Evolutionary conservation across 2,888 invertebrate species (phyloP).

Genomic region (Apamea anceps): DNA sequence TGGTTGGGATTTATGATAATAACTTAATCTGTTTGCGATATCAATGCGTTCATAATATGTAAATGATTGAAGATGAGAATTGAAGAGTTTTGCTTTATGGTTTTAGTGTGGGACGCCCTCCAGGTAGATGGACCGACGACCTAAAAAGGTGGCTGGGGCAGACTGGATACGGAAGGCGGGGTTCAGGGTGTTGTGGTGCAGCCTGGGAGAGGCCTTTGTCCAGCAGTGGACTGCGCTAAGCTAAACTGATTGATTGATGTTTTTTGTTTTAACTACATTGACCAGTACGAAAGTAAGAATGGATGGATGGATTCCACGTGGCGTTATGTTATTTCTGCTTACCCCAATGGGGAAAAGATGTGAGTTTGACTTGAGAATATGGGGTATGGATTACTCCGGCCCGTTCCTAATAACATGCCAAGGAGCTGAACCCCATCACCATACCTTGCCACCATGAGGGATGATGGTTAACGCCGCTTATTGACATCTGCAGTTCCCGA

Average conservation of each 20-base stretch:
- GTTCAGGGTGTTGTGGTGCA: rapidly evolving
- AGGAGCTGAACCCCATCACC: background rate
- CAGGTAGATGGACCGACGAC: too few relatives aligned
- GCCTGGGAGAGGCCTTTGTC: background rate
- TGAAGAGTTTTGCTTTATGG: background rate
- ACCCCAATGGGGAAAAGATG: background rate
- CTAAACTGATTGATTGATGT: background rate
- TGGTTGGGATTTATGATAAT: slow-evolving; percentile 8
- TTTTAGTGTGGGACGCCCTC: too few relatives aligned
- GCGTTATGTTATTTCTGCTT: background rate
- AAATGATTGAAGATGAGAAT: too few relatives aligned
- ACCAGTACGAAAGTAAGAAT: too few relatives aligned
- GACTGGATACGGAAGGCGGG: background rate
- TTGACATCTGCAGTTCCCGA: background rate
- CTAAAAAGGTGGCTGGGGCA: too few relatives aligned
- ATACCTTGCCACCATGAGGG: background rate
- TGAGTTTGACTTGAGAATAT: background rate
- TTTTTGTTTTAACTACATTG: background rate
- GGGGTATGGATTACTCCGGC: background rate
- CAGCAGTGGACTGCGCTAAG: background rate
- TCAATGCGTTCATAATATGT: slow-evolving; percentile 10
- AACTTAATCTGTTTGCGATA: slow-evolving; percentile 34
- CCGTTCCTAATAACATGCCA: background rate
- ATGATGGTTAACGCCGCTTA: background rate
- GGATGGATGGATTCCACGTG: background rate